Base-by-base conservation (phyloP, 1,140 invertebrate species). In the Rhizoglyphus robini region DNA sequence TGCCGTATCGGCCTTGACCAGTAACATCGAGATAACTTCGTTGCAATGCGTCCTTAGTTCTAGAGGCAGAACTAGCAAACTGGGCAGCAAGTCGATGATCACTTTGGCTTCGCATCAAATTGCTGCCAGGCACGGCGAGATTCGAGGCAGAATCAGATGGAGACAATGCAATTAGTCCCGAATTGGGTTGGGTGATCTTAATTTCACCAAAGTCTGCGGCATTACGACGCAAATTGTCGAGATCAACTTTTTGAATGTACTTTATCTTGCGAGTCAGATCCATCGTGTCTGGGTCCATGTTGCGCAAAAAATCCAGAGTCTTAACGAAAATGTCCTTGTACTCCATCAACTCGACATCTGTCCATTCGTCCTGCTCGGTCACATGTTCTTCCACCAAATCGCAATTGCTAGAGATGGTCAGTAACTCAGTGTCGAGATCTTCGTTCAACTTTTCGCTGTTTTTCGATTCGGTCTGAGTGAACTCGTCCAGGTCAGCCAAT, bases 321-420 rank as follows among this genome's bases (percentile, higher is more conserved):
- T 89, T 90, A 1, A 94, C 76, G 76, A 94, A 94, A 64, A 94
- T 89, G 75, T 94, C 90, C 79, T 94, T 95, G 49, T 89, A 88
- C 73, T 93, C 90, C 78, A 94, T 32, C 11, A 73, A 60, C 63
- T 73, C 72, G 63, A 84, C 83, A 72, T 95, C 77, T 29, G 75
- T 73, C 72, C 63, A 76, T 57, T 72, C 69, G 61, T 72, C 72
- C 68, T 87, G 87, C 71, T 89, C 84, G 72, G 86, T 85, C 82
- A 93, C 87, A 77, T 91, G 84, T 76, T 79, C 90, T 77, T 97
- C 93, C n/a, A 89, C 90, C 67, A 96, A 80, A 75, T 97, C 92
- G 79, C 91, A 95, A 76, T 96, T 96, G 73, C 88, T 90, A 70
- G 86, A 82, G 65, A 96, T 92, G 76, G 94, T 96, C 54, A 83